These are phyloP conservation scores for Hippopotamus amphibius DNA, from an alignment of 2,113 vertebrate species.

Conservation along the genomic window DNA sequence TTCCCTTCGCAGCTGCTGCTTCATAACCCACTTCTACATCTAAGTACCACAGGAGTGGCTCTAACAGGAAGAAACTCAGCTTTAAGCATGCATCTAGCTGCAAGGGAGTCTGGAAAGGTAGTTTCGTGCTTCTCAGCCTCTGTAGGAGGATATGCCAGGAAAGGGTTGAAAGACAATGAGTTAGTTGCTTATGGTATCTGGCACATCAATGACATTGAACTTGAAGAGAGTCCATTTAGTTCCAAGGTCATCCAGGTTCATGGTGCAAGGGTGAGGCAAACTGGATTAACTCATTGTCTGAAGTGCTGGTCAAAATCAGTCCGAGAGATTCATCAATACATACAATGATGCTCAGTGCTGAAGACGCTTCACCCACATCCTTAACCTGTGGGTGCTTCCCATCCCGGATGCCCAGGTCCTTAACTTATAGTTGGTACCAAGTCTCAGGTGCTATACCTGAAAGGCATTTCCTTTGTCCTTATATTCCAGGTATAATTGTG, in stretches of 20 bases:
- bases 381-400: fast-evolving
- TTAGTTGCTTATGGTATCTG: fast-evolving
- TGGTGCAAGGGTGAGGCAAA: fast-evolving
- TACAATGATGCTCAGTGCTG: fast-evolving
- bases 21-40: fast-evolving
- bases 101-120: fast-evolving
- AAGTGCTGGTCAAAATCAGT: too few relatives aligned
- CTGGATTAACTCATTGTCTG: not conserved
- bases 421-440: fast-evolving
- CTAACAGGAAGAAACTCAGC: not conserved
- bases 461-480: not conserved
- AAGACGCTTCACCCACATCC: fast-evolving
- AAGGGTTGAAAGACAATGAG: fast-evolving
- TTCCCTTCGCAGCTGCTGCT: too few relatives aligned
- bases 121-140: fast-evolving
- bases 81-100: not conserved
- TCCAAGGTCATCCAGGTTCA: not conserved
- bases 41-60: fast-evolving
- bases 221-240: fast-evolving
- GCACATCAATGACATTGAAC: fast-evolving
- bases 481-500: not conserved
- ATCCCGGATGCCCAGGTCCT: not conserved
- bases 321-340: fast-evolving
- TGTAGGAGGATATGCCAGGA: fast-evolving
- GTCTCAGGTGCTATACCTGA: fast-evolving